Base-by-base conservation (phyloP, 2,888 invertebrate species). In the Pardosa pseudoannulata region DNA sequence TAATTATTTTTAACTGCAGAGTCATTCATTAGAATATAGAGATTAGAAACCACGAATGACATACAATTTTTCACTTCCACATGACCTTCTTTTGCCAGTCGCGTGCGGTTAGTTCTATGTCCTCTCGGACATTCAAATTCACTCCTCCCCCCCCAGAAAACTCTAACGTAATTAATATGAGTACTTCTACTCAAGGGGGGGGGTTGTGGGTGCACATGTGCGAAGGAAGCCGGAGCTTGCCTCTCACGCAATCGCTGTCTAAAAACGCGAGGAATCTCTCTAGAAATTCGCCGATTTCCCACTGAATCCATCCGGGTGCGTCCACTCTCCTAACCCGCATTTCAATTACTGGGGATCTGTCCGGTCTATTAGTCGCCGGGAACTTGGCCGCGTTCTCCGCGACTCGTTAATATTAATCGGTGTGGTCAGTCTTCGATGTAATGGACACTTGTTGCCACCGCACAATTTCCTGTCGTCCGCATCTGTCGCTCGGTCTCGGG, bases 401-500 rank as follows among this genome's bases (percentile, higher is more conserved):
- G 5, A 0, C 23, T 23, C 19, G 23, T 56, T 56, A 56, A 56
- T 23, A 56, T 56, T 56, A 56, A 56, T 56, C 56, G 56, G 56
- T 56, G 56, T 56, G 56, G 56, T 56, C 56, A 56, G 13, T 56
- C 19, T 56, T 56, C 23, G 23, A 56, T 23, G 23, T 23, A 56
- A 23, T 23, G 23, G 56, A 56, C 56, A 56, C 56, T 56, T 56
- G 56, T 56, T 56, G 56, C 56, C 56, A 23, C 56, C 23, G 56
- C 19, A 11, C 56, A 56, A 56, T 56, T 23, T 56, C 56, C 13
- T 56, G 56, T 56, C 56, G 56, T 23, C 23, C 2, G 56, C 56
- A 56, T 56, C 56, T 56, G 56, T 56, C 56, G 56, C 56, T 19
- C 23, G 56, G 23, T 56, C 23, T 56, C 19, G 16, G 5, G 56